A percentile compares a stretch with the other conserved stretches of the same genome.
These are phyloP conservation scores for Diprion similis DNA, from an alignment of 1,140 invertebrate genomes.

Conservation along the genomic window DNA sequence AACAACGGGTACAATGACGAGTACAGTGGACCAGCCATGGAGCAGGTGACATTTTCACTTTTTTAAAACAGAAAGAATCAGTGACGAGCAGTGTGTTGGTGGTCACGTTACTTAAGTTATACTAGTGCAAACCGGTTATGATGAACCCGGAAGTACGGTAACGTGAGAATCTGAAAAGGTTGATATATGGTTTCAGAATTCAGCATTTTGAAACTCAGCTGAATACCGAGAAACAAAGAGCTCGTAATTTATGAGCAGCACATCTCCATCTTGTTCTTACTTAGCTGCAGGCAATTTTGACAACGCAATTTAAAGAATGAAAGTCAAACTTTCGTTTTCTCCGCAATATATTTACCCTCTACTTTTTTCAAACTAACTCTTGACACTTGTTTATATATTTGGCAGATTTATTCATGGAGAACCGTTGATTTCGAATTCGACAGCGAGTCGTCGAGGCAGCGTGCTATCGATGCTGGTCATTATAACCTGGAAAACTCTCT, in stretches of 20 bases:
- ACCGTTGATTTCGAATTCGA: constrained; percentile 66
- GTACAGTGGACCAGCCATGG: constrained; percentile 54
- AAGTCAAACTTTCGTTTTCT: constrained; percentile 31
- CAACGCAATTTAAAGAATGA: constrained; percentile 5
- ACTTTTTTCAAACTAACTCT: constrained; percentile 2
- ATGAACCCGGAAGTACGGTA: background rate
- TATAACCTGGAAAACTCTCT: constrained; percentile 76
- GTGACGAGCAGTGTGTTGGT: background rate
- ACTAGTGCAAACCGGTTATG: background rate
- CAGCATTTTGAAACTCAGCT: too few species aligned
- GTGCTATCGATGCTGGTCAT: constrained; percentile 62
- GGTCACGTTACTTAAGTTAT: too few species aligned
- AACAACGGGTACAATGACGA: constrained; percentile 38
- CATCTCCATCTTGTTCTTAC: too few species aligned
- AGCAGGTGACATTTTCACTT: constrained; percentile 42
- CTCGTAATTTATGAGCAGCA: too few species aligned
- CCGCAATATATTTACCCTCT: constrained; percentile 22
- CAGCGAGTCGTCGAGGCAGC: constrained; percentile 52
- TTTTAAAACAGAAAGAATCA: background rate
- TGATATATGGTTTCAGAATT: too few species aligned
- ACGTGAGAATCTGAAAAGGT: too few species aligned
- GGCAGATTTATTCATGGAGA: constrained; percentile 65
- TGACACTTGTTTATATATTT: constrained; percentile 44
- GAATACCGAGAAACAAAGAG: too few species aligned
- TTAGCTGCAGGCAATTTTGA: too few species aligned